Evolutionary conservation across 2,797 vertebrate species (phyloP), one percentile per base, ranked within the genome.

Genomic region (Apogon hyalosoma): DNA sequence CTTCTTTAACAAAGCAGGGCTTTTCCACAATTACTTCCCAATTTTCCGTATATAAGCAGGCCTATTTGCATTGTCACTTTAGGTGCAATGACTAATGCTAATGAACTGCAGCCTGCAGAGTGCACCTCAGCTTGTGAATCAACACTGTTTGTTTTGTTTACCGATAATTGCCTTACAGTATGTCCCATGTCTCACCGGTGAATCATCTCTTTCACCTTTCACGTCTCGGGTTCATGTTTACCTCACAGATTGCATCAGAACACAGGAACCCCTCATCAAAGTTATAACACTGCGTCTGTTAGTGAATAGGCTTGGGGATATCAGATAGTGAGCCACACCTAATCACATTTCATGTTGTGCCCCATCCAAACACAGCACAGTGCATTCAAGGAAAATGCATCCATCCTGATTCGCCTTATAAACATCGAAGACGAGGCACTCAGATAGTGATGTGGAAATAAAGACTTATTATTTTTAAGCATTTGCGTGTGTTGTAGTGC

Each of bases 91-190:
- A 83, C 68, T 80, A 86, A 84, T 60, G 51, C 69, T 73, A 79
- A 83, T 77, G 87, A 83, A 74, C 60, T 48, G 51, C 39, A 36
- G 18, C n/a, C 28, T 31, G 60, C 66, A 60, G 62, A 62, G 31
- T 14, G 54, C 70, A 66, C 71, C 59, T 66, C 56, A 11, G 38
- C 64, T 10, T n/a, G 6, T 63, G 59, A 38, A 69, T 73, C 63
- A 46, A 50, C 59, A 8, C 41, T 11, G 19, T 63, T 62, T 75
- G 65, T 75, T 70, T 69, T 73, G 39, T 65, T 6, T 48, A 48
- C 60, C 45, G 57, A 75, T 82, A 82, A 77, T 82, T 85, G 70
- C 64, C 60, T 77, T 45, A 77, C 84, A 73, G 19, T 81, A 36
- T 42, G 56, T 57, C 55, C 73, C 64, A 38, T 16, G 7, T 76